phyloP scores from a whole-genome alignment of 2,113 vertebrate genomes.

The Sciurus niger region DNA sequence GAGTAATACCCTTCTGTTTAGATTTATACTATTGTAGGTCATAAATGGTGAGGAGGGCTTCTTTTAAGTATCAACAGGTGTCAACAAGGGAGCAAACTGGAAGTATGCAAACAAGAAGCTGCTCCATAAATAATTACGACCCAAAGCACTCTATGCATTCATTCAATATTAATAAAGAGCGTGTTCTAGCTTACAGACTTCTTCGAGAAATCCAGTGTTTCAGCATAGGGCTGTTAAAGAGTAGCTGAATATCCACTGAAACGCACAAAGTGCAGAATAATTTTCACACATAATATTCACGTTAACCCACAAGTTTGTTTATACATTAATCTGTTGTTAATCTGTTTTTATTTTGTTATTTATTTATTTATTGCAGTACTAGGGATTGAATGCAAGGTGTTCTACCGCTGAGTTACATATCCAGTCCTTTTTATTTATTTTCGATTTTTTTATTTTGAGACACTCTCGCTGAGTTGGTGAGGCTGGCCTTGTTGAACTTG shows the following conservation, averaged over 20 bases:
- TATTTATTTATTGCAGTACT: not conserved
- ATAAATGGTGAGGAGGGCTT: not conserved
- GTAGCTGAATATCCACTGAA: not conserved
- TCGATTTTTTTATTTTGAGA: not conserved
- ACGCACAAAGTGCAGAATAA: not conserved
- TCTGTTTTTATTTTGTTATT: not conserved
- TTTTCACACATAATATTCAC: not conserved
- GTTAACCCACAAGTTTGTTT: not conserved
- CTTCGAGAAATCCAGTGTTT: not conserved
- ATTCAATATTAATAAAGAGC: not conserved
- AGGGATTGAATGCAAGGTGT: not conserved
- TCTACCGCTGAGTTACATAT: not conserved
- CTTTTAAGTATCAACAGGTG: not conserved
- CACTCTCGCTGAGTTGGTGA: not conserved
- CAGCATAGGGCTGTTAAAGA: not conserved
- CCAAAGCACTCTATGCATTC: not conserved
- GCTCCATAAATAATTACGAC: not conserved
- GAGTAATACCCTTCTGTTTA: not conserved
- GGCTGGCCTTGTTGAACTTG: not conserved
- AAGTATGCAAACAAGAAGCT: not conserved
- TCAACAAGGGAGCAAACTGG: not conserved
- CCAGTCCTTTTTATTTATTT: not conserved
- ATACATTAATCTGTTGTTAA: not conserved
- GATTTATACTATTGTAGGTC: not conserved
- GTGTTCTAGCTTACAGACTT: not conserved